Percentiles rank a stretch among this genome's conserved stretches.
Conservation (phyloP, 2,888 invertebrate genomes). For the Lasioglossum calceatum region DNA sequence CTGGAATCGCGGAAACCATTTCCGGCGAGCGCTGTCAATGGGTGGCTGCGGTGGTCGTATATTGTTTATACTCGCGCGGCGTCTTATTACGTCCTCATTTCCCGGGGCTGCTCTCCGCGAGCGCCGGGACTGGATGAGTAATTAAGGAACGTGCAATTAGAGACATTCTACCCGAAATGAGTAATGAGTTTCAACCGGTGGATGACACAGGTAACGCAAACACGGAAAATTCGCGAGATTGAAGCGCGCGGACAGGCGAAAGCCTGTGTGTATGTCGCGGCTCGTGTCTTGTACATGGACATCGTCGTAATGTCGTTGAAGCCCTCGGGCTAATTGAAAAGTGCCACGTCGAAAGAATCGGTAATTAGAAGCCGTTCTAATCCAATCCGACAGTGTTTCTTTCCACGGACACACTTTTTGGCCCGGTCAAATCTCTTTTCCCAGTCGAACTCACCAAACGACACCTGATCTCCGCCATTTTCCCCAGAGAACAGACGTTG, state of each 20-base stretch:
- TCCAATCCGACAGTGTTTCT: neutral
- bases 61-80: conserved; percentile 44
- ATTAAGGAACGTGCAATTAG: conserved; percentile 64
- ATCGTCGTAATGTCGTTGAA: neutral
- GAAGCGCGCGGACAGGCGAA: neutral
- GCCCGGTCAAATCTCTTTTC: neutral
- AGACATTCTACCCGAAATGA: conserved; percentile 59
- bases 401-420: neutral
- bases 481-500: neutral
- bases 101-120: conserved; percentile 29
- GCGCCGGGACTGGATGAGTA: conserved; percentile 45
- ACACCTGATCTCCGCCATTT: neutral
- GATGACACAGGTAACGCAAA: conserved; percentile 45
- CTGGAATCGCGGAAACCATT: neutral
- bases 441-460: neutral
- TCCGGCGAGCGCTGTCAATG: neutral
- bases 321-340: neutral
- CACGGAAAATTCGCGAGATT: conserved; percentile 7
- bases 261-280: neutral
- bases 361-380: conserved; percentile 4
- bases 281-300: neutral
- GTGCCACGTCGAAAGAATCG: conserved; percentile 1
- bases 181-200: conserved; percentile 57
- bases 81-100: conserved; percentile 57
- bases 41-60: neutral